These are phyloP conservation scores for Batillaria attramentaria DNA, from an alignment of 1,140 invertebrate genomes.

Conservation along the genomic window DNA sequence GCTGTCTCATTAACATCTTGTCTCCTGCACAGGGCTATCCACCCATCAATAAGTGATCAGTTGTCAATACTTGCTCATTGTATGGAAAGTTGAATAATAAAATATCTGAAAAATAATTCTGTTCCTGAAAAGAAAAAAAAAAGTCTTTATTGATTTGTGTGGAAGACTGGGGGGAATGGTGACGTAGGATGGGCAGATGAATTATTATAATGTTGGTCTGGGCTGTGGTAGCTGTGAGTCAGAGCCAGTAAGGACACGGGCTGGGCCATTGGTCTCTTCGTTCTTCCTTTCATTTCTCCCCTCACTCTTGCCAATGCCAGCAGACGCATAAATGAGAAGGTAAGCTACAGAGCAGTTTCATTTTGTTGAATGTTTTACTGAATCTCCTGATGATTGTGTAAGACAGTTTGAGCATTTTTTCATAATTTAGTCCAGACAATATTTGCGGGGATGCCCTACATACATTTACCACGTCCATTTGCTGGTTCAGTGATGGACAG, in stretches of 20 bases:
- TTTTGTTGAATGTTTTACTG: background rate
- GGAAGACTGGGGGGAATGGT: too few relatives aligned
- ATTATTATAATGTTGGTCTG: slow-evolving; percentile 26
- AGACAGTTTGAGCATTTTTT: background rate
- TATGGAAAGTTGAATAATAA: too few relatives aligned
- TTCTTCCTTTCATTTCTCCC: background rate
- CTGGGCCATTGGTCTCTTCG: background rate
- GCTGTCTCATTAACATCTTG: too few relatives aligned
- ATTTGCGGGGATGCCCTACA: too few relatives aligned
- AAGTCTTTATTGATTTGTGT: too few relatives aligned
- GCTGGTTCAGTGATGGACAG: too few relatives aligned
- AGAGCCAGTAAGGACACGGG: background rate
- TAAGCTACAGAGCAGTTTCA: background rate
- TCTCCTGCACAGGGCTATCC: too few relatives aligned
- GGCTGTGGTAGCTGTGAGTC: slow-evolving; percentile 35
- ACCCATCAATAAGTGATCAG: too few relatives aligned
- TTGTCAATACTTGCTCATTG: too few relatives aligned
- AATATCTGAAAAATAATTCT: too few relatives aligned
- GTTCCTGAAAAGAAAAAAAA: too few relatives aligned
- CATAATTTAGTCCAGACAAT: slow-evolving; percentile 24
- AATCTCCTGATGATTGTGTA: background rate
- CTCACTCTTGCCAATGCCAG: background rate
- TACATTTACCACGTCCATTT: too few relatives aligned
- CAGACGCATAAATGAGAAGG: slow-evolving; percentile 19
- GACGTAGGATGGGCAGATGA: background rate